Conservation (phyloP, 2,888 invertebrate genomes). For the Tenthredo distinguenda region DNA sequence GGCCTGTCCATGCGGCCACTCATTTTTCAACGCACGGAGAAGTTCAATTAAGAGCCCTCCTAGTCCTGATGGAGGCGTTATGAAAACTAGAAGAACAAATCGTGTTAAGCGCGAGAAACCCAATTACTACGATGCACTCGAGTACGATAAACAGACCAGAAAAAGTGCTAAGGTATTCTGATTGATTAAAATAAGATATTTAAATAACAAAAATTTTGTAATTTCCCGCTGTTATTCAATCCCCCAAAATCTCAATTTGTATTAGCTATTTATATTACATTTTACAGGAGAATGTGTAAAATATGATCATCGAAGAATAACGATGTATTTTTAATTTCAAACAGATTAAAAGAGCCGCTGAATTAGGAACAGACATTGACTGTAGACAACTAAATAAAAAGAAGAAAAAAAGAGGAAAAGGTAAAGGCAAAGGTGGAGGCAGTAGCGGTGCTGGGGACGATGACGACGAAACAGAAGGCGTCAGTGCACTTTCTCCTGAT, state of each 20-base stretch:
- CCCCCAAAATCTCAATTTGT: background rate
- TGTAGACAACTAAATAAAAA: slow-evolving; percentile 75
- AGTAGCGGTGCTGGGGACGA: slow-evolving; percentile 79
- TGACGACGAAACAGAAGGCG: slow-evolving; percentile 80
- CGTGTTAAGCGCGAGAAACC: slow-evolving; percentile 88
- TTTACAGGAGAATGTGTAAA: background rate
- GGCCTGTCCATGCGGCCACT: slow-evolving; percentile 90
- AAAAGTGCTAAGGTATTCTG: slow-evolving; percentile 79
- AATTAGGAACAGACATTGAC: slow-evolving; percentile 74
- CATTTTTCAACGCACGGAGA: slow-evolving; percentile 87
- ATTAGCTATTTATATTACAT: background rate
- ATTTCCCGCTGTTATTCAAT: slow-evolving; percentile 9
- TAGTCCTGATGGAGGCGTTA: slow-evolving; percentile 74
- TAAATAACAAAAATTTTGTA: slow-evolving; percentile 45
- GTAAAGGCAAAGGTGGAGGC: slow-evolving; percentile 74
- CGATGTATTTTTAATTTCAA: background rate
- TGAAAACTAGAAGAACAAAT: slow-evolving; percentile 83
- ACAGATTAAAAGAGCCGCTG: slow-evolving; percentile 73
- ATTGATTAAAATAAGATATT: slow-evolving; percentile 25
- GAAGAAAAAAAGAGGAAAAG: slow-evolving; percentile 74
- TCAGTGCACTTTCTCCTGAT: slow-evolving; percentile 81
- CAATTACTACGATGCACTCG: slow-evolving; percentile 90
- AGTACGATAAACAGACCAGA: slow-evolving; percentile 88
- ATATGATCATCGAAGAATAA: background rate
- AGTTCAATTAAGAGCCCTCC: slow-evolving; percentile 77